Conservation (phyloP, 2,113 vertebrate genomes). For the Myotis brandtii region DNA sequence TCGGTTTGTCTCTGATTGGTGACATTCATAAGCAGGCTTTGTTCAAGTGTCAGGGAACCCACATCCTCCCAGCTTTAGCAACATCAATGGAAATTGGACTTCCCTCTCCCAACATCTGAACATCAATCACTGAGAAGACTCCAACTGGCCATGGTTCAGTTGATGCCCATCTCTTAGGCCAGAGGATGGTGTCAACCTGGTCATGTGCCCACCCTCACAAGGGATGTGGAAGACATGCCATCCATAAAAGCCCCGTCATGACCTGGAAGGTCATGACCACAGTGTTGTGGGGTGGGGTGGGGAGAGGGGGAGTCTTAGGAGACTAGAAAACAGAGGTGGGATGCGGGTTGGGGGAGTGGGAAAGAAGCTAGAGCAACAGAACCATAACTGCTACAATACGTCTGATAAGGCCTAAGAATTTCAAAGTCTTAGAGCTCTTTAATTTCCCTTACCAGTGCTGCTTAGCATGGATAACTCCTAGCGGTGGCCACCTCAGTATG, state of each 20-base stretch:
- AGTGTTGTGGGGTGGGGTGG: no score
- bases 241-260: neutral
- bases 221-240: neutral
- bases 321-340: neutral
- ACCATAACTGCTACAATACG: neutral
- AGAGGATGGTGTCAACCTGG: neutral
- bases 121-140: neutral
- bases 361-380: conserved; percentile 1
- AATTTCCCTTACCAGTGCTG: neutral
- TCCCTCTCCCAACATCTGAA: neutral
- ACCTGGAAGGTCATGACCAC: no score
- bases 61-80: neutral
- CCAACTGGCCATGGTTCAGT: neutral
- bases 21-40: neutral
- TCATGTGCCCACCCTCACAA: neutral
- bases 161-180: neutral
- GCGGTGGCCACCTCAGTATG: neutral
- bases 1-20: neutral
- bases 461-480: neutral
- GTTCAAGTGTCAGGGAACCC: neutral
- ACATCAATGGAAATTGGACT: neutral
- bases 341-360: neutral
- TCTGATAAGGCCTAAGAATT: neutral
- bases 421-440: conserved; percentile 11
- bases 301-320: neutral